Conservation (phyloP, 37 sponge, comb jelly and placozoan genomes). For the Eunapius fragilis region DNA sequence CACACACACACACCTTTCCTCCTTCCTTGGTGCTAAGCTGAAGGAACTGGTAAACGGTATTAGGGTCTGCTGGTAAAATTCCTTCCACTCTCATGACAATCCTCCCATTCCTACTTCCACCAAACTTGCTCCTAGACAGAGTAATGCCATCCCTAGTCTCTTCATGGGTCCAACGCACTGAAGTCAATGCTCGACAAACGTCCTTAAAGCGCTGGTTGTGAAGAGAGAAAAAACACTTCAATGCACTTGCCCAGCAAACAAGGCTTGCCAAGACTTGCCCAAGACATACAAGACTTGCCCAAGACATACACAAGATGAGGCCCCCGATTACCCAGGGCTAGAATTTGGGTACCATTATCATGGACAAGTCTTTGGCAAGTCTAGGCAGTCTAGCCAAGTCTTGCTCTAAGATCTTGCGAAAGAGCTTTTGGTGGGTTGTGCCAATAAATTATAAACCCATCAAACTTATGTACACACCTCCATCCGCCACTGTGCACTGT, state of each 20-base stretch:
- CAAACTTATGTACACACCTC: conserved; percentile 25
- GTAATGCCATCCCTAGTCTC: conserved; percentile 81
- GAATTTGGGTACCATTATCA: too few relatives aligned
- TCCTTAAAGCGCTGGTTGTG: conserved; percentile 6
- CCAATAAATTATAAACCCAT: not conserved
- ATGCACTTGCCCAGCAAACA: not conserved
- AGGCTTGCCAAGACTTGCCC: too few relatives aligned
- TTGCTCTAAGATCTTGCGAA: too few relatives aligned
- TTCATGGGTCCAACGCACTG: conserved; percentile 58
- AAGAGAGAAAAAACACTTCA: not conserved
- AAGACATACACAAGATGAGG: too few relatives aligned
- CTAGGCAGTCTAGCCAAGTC: too few relatives aligned
- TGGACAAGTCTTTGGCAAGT: too few relatives aligned
- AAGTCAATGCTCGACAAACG: conserved; percentile 34
- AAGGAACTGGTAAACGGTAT: conserved; percentile 69
- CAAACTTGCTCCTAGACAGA: conserved; percentile 75
- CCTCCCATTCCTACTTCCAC: conserved; percentile 40
- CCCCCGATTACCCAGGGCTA: too few relatives aligned
- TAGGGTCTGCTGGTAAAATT: conserved; percentile 39
- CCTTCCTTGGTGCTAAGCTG: conserved; percentile 72
- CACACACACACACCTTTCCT: conserved; percentile 68
- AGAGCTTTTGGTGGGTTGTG: not conserved
- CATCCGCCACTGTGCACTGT: conserved; percentile 63
- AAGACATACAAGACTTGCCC: too few relatives aligned
- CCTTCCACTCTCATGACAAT: conserved; percentile 83